Conservation (phyloP, 1,140 invertebrate genomes). For the Euura saliciscinereae region DNA sequence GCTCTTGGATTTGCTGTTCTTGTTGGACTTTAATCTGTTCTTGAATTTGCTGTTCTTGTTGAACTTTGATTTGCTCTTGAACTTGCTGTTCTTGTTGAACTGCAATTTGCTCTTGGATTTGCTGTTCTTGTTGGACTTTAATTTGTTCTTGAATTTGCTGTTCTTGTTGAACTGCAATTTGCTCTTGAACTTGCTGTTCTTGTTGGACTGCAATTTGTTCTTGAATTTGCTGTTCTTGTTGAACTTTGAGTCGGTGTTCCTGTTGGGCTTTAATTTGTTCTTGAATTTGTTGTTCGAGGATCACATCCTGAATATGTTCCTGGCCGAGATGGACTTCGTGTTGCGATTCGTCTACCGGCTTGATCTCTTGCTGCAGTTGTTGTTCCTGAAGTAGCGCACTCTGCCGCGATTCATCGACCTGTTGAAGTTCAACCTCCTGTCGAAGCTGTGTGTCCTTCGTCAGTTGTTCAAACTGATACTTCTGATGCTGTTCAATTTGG, state of each 20-base stretch:
- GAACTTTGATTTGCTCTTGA: too few relatives aligned
- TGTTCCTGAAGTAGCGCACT: constrained; percentile 10
- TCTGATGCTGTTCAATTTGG: constrained; percentile 22
- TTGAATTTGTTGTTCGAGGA: background rate
- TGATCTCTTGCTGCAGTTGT: background rate
- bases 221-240: constrained; percentile 15
- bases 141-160: too few relatives aligned
- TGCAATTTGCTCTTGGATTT: too few relatives aligned
- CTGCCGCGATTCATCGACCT: constrained; percentile 27
- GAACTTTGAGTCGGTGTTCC: background rate
- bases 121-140: too few relatives aligned
- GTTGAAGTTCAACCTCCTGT: constrained; percentile 30
- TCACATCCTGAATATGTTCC: constrained; percentile 6
- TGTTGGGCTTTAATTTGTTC: constrained; percentile 10
- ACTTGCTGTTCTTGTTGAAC: too few relatives aligned
- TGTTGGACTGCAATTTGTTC: constrained; percentile 8
- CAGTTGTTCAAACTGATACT: constrained; percentile 20
- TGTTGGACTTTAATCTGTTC: too few relatives aligned
- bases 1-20: too few relatives aligned
- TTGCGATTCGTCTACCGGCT: background rate
- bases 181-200: constrained; percentile 10
- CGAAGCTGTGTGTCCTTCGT: constrained; percentile 34
- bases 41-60: too few relatives aligned
- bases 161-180: too few relatives aligned
- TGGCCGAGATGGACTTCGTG: background rate